Evolutionary conservation across 1,140 invertebrate species (phyloP), one percentile per base, ranked within the genome.

Genomic region (Bombus terrestris): DNA sequence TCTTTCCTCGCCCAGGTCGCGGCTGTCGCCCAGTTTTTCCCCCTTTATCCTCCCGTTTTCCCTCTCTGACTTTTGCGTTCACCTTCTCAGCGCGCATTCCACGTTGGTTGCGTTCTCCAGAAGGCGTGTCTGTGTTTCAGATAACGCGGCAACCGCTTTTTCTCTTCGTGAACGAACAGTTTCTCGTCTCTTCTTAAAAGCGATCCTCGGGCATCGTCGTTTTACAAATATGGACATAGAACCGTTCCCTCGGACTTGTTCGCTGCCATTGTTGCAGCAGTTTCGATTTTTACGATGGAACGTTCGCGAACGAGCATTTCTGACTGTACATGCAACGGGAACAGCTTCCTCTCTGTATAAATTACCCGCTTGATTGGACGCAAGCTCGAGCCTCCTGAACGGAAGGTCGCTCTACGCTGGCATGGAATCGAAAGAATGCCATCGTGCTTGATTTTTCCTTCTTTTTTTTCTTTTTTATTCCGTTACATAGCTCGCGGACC

Each of bases 331-430:
- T 10, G 35, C 43, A 72, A 41, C 62, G 59, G 47, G 81, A 62
- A 80, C 83, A 47, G 77, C 68, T 85, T 85, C 83, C 68, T 80
- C 83, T 47, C 53, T 22, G 76, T 85, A 72, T 80, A 85, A 80
- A 85, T 85, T 80, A 79, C 75, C 43, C 82, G 82, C 82, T 83
- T 41, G 83, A 84, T 84, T 84, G 64, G 13, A 66, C 47, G 75
- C 75, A 72, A 66, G 74, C 59, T 76, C 80, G 79, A 39, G 15
- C 69, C 80, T 74, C 62, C 6, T 35, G 62, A 86, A 66, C 82
- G 77, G 84, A 85, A 88, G 81, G 81, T 83, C 72, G 74, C 53
- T 41, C 73, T 32, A 78, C 37, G 47, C 47, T 66, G n/a, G 68
- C 57, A 35, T 47, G 41, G 37, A 59, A 43, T 43, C 64, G 64